Conservation (phyloP, 2,113 vertebrate species). For the Dinomys branickii region DNA sequence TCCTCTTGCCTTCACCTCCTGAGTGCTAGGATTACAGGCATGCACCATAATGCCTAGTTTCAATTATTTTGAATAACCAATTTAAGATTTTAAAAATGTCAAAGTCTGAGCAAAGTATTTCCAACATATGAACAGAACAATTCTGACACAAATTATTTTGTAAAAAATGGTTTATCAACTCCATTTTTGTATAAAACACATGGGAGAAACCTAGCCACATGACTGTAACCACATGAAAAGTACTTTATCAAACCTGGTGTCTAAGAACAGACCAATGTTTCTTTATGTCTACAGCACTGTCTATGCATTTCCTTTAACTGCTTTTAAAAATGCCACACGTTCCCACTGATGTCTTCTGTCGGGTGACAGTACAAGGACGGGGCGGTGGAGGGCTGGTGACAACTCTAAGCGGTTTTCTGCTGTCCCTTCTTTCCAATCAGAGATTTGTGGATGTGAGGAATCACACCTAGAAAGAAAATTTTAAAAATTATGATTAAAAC, state of each 20-base stretch:
- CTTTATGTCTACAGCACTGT: conserved; percentile 83
- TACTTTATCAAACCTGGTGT: conserved; percentile 86
- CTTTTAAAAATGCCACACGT: conserved; percentile 86
- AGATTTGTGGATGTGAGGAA: conserved; percentile 99
- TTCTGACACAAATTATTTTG: conserved; percentile 81
- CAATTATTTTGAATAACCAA: conserved; percentile 7
- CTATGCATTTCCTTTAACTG: conserved; percentile 87
- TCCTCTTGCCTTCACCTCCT: neutral
- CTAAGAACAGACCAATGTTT: conserved; percentile 92
- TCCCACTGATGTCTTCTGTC: conserved; percentile 83
- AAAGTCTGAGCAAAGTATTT: conserved; percentile 56
- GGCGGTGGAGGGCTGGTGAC: conserved; percentile 70
- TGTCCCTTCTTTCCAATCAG: conserved; percentile 99
- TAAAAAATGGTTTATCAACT: conserved; percentile 96
- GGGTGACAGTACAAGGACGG: conserved; percentile 84
- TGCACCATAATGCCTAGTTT: neutral
- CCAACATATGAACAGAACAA: conserved; percentile 63
- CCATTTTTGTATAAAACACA: conserved; percentile 97
- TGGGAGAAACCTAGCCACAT: conserved; percentile 88
- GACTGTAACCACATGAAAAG: conserved; percentile 84
- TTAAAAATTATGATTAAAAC: neutral
- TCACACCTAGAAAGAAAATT: conserved; percentile 90
- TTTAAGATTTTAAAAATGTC: conserved; percentile 5
- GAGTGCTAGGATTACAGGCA: neutral
- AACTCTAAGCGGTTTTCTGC: conserved; percentile 95